phyloP scores from a whole-genome alignment of 2,797 vertebrate genomes.

The Chloroceryle amazona region DNA sequence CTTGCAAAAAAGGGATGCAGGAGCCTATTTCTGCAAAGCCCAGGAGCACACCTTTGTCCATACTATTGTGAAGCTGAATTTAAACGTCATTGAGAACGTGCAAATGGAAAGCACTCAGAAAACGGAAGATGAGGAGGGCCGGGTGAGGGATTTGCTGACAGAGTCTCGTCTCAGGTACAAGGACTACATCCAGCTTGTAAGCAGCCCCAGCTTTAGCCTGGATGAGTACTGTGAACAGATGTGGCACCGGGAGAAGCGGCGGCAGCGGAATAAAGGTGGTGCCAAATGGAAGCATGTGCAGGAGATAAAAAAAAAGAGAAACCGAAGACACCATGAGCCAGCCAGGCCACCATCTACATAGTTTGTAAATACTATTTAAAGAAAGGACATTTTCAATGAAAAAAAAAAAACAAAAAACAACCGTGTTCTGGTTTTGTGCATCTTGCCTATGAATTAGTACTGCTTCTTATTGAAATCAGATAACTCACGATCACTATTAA shows the following conservation, averaged over 20 bases:
- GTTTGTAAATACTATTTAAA: constrained; percentile 74
- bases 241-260: constrained; percentile 91
- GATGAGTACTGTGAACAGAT: constrained; percentile 97
- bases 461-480: constrained; percentile 51
- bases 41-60: constrained; percentile 93
- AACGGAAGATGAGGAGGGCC: constrained; percentile 80
- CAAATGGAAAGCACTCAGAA: constrained; percentile 88
- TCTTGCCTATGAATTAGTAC: constrained; percentile 59
- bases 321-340: constrained; percentile 88
- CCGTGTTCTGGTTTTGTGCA: constrained; percentile 57
- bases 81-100: constrained; percentile 90
- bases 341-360: constrained; percentile 70
- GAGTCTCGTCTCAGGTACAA: constrained; percentile 93
- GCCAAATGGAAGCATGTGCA: constrained; percentile 98
- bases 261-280: constrained; percentile 83
- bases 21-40: constrained; percentile 91
- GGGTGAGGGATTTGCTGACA: constrained; percentile 81
- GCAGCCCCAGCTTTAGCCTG: constrained; percentile 88
- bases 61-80: constrained; percentile 87
- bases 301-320: constrained; percentile 94
- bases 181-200: constrained; percentile 93
- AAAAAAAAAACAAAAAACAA: background rate
- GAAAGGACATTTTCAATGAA: constrained; percentile 48
- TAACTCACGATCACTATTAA: constrained; percentile 12
- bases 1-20: constrained; percentile 87